phyloP scores from a whole-genome alignment of 2,113 vertebrate species.

The Brachionichthys hirsutus region DNA sequence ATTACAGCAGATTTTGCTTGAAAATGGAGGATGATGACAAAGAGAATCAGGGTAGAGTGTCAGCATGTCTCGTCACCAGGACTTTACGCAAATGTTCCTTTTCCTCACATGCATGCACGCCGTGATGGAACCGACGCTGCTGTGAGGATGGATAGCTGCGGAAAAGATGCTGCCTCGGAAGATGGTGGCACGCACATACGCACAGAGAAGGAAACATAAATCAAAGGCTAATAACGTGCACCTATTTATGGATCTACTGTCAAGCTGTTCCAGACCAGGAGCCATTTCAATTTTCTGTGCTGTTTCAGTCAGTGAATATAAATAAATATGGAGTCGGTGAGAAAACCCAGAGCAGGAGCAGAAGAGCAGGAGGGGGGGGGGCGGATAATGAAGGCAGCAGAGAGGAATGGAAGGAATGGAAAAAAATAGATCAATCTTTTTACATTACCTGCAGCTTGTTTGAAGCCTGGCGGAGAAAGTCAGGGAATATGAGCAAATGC shows the following conservation, averaged over 20 bases:
- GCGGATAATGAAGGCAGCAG: conserved; percentile 4
- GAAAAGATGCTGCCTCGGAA: conserved; percentile 45
- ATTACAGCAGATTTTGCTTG: neutral
- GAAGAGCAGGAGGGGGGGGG: conserved; percentile 15
- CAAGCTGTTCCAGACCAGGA: conserved; percentile 47
- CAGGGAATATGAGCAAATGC: conserved; percentile 51
- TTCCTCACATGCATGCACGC: conserved; percentile 29
- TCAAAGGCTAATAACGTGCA: conserved; percentile 39
- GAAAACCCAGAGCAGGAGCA: conserved; percentile 39
- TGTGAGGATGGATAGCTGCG: conserved; percentile 37
- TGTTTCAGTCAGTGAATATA: conserved; percentile 42
- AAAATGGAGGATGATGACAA: neutral
- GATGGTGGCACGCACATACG: conserved; percentile 16
- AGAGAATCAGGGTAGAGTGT: neutral
- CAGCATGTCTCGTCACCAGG: conserved; percentile 16
- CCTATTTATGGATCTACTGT: conserved; percentile 41
- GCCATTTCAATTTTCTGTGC: conserved; percentile 42
- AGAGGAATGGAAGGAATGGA: conserved; percentile 33
- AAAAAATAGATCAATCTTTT: conserved; percentile 62
- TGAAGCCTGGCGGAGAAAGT: conserved; percentile 60
- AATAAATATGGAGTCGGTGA: conserved; percentile 20
- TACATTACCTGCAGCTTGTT: conserved; percentile 72
- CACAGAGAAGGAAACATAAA: conserved; percentile 20
- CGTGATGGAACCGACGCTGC: conserved; percentile 55
- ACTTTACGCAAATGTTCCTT: conserved; percentile 31